Evolutionary conservation across 2,888 invertebrate species (phyloP).

Genomic region (Drosophila aldrichi): DNA sequence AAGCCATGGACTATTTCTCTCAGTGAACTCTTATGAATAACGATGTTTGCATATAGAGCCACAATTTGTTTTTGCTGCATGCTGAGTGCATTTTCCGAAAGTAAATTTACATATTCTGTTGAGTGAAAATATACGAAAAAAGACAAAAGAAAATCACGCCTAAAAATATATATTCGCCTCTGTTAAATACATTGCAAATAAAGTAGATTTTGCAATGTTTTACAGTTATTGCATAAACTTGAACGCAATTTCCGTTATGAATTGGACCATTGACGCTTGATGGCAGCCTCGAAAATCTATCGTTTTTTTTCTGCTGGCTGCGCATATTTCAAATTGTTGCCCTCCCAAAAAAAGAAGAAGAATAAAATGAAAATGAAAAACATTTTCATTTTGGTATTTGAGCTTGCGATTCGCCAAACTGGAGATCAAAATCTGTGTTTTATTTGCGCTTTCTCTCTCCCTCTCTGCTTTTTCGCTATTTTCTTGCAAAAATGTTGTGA

Average conservation of each 20-base stretch:
- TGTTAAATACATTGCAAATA: conserved; percentile 5
- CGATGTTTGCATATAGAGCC: not conserved
- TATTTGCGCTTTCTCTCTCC: conserved; percentile 43
- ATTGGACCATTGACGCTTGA: conserved; percentile 29
- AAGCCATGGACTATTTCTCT: not conserved
- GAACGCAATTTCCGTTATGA: not conserved
- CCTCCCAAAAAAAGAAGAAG: not conserved
- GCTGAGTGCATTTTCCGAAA: conserved; percentile 1
- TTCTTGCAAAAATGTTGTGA: conserved; percentile 53
- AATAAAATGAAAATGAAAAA: not conserved
- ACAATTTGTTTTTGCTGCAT: conserved; percentile 2
- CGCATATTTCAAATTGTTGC: conserved; percentile 45
- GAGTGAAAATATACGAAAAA: not conserved
- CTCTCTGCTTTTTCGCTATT: conserved; percentile 26
- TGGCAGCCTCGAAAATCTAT: conserved; percentile 22
- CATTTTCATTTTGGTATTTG: conserved; percentile 53
- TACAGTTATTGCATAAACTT: conserved; percentile 9
- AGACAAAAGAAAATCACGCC: not conserved
- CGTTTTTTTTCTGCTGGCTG: conserved; percentile 21
- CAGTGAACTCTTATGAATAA: conserved; percentile 2
- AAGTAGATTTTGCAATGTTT: not conserved
- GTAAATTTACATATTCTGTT: conserved; percentile 1
- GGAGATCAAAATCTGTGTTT: conserved; percentile 73
- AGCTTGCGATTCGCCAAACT: conserved; percentile 43
- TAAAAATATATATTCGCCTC: not conserved